phyloP scores from a whole-genome alignment of 2,113 vertebrate species.

The Periophthalmodon schlosseri region DNA sequence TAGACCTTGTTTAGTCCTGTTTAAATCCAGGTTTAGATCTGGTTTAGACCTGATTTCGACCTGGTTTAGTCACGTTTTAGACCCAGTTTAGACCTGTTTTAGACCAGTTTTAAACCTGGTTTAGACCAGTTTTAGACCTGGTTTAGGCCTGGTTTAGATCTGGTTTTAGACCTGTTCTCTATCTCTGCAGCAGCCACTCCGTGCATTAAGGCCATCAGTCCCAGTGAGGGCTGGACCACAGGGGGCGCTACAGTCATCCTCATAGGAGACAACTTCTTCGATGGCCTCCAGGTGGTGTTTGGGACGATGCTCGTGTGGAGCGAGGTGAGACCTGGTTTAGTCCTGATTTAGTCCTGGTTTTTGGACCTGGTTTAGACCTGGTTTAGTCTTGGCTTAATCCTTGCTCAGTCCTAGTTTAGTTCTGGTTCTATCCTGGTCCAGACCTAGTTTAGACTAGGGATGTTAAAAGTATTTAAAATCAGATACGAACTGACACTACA shows the following conservation, averaged over 20 bases:
- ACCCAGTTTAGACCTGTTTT: too few relatives aligned
- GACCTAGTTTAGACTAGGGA: neutral
- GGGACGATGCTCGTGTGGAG: constrained; percentile 73
- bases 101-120: neutral
- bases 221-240: constrained; percentile 68
- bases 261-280: constrained; percentile 71
- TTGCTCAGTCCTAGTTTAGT: too few relatives aligned
- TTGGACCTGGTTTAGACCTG: neutral
- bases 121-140: neutral
- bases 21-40: too few relatives aligned
- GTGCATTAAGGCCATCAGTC: constrained; percentile 72
- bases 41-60: too few relatives aligned
- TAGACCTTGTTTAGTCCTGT: too few relatives aligned
- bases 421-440: neutral
- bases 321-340: constrained; percentile 44
- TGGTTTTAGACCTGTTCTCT: neutral
- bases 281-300: constrained; percentile 67
- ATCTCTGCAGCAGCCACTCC: constrained; percentile 66
- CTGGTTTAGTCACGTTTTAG: too few relatives aligned
- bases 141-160: neutral
- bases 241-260: constrained; percentile 69
- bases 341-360: neutral
- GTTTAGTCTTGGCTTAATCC: neutral
- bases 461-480: too few relatives aligned
- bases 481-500: too few relatives aligned